Conservation (phyloP, 2,113 vertebrate species). For the Donacobius atricapilla region DNA sequence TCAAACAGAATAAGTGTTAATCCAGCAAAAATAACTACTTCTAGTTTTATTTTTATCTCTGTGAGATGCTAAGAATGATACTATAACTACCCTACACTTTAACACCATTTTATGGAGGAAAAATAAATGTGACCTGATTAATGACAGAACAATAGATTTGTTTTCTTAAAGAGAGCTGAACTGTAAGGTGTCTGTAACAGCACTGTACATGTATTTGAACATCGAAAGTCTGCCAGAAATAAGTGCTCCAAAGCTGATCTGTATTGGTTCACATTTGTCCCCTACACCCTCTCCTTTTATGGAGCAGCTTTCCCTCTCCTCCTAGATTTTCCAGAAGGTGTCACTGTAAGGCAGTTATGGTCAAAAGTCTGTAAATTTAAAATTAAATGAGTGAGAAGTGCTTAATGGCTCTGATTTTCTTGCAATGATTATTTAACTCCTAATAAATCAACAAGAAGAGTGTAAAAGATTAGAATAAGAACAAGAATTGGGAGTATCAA, state of each 20-base stretch:
- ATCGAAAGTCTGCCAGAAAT: background rate
- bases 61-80: background rate
- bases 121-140: background rate
- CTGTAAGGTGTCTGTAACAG: background rate
- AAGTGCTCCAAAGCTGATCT: background rate
- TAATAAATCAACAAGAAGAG: background rate
- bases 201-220: background rate
- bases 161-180: background rate
- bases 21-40: background rate
- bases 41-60: background rate
- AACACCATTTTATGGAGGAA: background rate
- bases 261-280: background rate
- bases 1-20: background rate
- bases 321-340: conserved; percentile 68
- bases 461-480: background rate
- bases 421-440: background rate
- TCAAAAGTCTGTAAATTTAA: background rate
- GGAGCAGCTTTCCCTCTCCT: background rate
- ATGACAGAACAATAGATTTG: background rate
- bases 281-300: background rate
- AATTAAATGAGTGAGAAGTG: background rate
- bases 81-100: background rate
- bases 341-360: conserved; percentile 65
- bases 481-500: background rate
- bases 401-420: background rate